phyloP scores from a whole-genome alignment of 2,113 vertebrate genomes.

The Syngnathoides biaculeatus region DNA sequence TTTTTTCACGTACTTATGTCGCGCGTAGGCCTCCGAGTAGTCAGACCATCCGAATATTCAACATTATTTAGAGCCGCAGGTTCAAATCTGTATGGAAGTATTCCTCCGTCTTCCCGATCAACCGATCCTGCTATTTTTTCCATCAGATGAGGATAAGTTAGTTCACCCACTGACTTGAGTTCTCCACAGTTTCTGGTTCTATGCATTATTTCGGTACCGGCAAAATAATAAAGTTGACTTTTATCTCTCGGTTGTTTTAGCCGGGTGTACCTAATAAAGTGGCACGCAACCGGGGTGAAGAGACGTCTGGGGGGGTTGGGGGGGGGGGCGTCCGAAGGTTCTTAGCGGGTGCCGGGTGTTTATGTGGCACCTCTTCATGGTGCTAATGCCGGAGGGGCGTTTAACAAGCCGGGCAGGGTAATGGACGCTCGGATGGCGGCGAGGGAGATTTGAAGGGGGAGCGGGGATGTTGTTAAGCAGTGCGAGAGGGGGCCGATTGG shows the following conservation, averaged over 20 bases:
- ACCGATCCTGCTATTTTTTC: no score
- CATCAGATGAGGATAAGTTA: no score
- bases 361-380: constrained; percentile 61
- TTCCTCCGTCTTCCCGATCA: no score
- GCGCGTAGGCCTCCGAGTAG: no score
- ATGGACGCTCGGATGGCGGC: constrained; percentile 47
- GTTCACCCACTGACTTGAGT: no score
- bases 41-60: no score
- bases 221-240: not conserved
- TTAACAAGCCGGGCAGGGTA: constrained; percentile 58
- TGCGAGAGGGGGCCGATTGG: not conserved
- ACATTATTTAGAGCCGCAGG: no score
- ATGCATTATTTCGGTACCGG: not conserved
- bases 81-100: no score
- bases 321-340: constrained; percentile 30
- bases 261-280: not conserved
- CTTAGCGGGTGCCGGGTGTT: constrained; percentile 54
- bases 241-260: not conserved
- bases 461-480: constrained; percentile 43
- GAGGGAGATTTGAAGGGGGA: not conserved
- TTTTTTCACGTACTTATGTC: no score
- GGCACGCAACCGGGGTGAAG: not conserved
- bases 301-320: not conserved
- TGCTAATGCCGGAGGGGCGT: constrained; percentile 67
- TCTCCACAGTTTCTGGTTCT: no score